Percentiles rank a stretch among this genome's conserved stretches.
These are phyloP conservation scores for Eucidaris tribuloides DNA, from an alignment of 35 echinoderm and acorn worm species.

Conservation along the genomic window DNA sequence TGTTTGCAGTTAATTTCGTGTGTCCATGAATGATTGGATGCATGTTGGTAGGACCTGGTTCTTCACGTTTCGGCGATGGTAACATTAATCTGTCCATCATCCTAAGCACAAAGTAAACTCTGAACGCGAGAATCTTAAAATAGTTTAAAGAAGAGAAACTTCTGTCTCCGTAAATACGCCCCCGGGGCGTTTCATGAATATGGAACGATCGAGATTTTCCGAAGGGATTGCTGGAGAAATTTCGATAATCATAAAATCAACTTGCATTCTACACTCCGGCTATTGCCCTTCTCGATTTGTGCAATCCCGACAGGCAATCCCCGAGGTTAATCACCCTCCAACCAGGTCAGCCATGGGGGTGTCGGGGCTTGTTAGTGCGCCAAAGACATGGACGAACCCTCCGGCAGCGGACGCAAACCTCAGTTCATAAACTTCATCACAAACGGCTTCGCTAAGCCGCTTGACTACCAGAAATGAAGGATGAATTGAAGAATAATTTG, in stretches of 20 bases:
- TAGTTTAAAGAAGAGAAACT: not conserved
- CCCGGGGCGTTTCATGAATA: slow-evolving; percentile 22
- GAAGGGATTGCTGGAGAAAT: slow-evolving; percentile 1
- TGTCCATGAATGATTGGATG: not conserved
- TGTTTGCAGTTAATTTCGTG: no score
- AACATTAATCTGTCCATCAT: not conserved
- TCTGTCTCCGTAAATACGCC: not conserved
- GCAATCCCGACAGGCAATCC: not conserved
- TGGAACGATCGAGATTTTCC: slow-evolving; percentile 4
- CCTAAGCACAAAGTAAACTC: not conserved
- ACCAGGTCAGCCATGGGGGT: slow-evolving; percentile 17
- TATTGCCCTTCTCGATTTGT: not conserved
- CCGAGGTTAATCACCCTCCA: slow-evolving; percentile 10
- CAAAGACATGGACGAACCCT: slow-evolving; percentile 2
- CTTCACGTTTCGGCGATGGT: not conserved
- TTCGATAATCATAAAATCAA: slow-evolving; percentile 23
- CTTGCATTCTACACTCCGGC: not conserved
- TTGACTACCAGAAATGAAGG: slow-evolving; percentile 19
- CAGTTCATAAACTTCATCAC: slow-evolving; percentile 10
- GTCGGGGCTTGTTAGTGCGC: slow-evolving; percentile 29
- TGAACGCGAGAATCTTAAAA: not conserved
- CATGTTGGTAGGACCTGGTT: not conserved
- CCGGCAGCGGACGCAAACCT: slow-evolving; percentile 6
- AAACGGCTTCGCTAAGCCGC: slow-evolving; percentile 29
- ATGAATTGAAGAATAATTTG: slow-evolving; percentile 37